These are phyloP conservation scores for Plumapathes pennacea DNA, from an alignment of 92 coral and sea anemone species.

Conservation along the genomic window DNA sequence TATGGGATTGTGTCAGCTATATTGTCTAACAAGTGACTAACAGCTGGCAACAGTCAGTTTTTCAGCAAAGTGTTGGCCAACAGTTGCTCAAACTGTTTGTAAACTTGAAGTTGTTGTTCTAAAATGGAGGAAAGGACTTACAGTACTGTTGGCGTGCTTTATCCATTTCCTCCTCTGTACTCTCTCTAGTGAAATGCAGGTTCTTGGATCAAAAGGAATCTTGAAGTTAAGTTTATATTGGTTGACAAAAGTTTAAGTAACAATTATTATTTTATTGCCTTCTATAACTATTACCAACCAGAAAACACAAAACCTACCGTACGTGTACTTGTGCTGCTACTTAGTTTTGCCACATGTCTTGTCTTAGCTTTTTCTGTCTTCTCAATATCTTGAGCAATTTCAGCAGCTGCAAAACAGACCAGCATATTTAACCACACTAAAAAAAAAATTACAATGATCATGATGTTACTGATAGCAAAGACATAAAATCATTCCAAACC, in stretches of 20 bases:
- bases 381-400: constrained; percentile 78
- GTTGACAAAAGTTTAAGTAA: no score
- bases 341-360: no score
- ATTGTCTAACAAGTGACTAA: neutral
- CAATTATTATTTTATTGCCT: no score
- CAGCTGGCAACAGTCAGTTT: neutral
- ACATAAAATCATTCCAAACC: constrained; percentile 22
- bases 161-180: constrained; percentile 76
- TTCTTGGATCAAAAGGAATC: no score
- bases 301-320: no score
- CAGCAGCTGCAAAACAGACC: constrained; percentile 46
- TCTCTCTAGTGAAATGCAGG: constrained; percentile 58
- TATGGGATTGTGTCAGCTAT: neutral
- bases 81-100: neutral
- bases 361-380: constrained; percentile 57
- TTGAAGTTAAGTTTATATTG: no score
- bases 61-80: neutral
- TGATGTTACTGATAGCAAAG: neutral
- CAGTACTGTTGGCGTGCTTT: constrained; percentile 57
- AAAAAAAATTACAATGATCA: neutral
- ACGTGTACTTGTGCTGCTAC: no score
- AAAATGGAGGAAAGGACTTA: constrained; percentile 31
- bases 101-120: neutral
- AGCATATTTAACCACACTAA: no score
- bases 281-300: no score